These are phyloP conservation scores for Penaeus vannamei DNA, from an alignment of 1,140 invertebrate species.

Conservation along the genomic window DNA sequence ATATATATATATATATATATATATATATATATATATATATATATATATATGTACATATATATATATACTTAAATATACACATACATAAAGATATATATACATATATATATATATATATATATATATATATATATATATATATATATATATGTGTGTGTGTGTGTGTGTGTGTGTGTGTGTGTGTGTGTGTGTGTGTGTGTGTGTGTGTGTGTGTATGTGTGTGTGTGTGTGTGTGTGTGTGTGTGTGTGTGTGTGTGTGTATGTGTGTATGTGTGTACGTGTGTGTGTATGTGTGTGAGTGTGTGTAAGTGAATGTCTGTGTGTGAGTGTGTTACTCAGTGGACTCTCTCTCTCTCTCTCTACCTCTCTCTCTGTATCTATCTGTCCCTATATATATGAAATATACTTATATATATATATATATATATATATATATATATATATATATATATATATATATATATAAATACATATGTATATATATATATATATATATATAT, in stretches of 20 bases:
- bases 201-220: constrained; percentile 11
- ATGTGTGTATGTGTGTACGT: constrained; percentile 11
- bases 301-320: not conserved
- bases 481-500: not conserved
- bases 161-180: constrained; percentile 11
- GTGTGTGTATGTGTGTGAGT: not conserved
- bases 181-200: constrained; percentile 11
- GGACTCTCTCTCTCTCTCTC: not conserved
- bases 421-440: constrained; percentile 16
- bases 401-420: not conserved
- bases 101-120: constrained; percentile 22
- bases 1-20: not conserved
- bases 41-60: no score
- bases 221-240: constrained; percentile 10
- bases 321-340: constrained; percentile 1
- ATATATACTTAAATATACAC: no score
- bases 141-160: constrained; percentile 14
- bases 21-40: no score
- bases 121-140: not conserved
- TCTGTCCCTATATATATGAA: not conserved
- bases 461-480: not conserved
- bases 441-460: not conserved
- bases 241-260: constrained; percentile 11
- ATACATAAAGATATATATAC: no score
- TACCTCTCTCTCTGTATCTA: no score